Base-by-base conservation (phyloP, 2,113 vertebrate species). In the Catagonus wagneri region DNA sequence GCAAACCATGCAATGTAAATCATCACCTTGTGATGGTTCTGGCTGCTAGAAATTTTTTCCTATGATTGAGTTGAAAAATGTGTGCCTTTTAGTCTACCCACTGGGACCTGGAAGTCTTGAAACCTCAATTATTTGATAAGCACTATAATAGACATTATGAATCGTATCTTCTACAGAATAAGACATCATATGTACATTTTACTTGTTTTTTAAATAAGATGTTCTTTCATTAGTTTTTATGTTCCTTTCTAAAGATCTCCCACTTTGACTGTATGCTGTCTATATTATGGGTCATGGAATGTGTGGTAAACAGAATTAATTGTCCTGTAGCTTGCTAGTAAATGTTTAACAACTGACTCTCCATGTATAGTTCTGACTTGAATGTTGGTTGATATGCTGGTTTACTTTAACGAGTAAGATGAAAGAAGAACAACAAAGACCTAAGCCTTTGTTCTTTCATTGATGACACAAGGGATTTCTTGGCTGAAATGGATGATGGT, bases 381-480 rank as follows among this genome's bases (percentile, higher is more conserved):
- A 74, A 63, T 66, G 22, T 14, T 83, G 27, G n/a, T 66, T 83
- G 61, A 87, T 81, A 60, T n/a, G 39, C 76, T 83, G 15, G 11
- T 23, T 93, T 95, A 75, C n/a, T 90, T 91, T 92, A 91, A 83
- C 88, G 75, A 96, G 25, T 58, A 52, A 88, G 71, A 91, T 88
- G 87, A 88, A 95, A 88, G 39, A 50, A 17, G 69, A 75, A 91
- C 56, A 93, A 44, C 65, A 80, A 95, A 91, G 65, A 56, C 29
- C 36, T 79, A 63, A 76, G 52, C 58, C 69, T 36, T 34, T 93
- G 80, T 79, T 93, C 87, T 89, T 93, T 85, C 7, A 0, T 95
- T 83, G 92, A 7, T 69, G 60, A 69, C 78, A 92, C 4, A 4
- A 74, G 56, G 27, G 32, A 93, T 75, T 91, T 95, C 76, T 71